Evolutionary conservation across 2,113 vertebrate species (phyloP), one percentile per base, ranked within the genome.

Genomic region (Parus major): DNA sequence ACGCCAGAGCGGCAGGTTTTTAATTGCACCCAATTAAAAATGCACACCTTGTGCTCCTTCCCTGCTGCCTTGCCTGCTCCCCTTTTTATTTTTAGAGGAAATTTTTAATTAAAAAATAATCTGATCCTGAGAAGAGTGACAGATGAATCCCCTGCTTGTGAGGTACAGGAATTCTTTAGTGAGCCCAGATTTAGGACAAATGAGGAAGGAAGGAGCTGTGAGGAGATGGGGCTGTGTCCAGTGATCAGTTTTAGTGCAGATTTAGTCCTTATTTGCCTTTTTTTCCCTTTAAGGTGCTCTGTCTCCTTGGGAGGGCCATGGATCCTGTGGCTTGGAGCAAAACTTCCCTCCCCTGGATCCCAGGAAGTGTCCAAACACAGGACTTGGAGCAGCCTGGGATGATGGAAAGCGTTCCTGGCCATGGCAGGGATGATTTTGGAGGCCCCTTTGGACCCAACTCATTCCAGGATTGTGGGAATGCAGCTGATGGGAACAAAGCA

Each of bases 21-120:
- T 97, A 98, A 97, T 97, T 97, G 97, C 91, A 44, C 83, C 56
- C 86, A 91, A 97, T 97, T 98, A 97, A 96, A 97, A 96, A 97
- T 96, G 95, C 95, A 95, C 75, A 79, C 89, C 95, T 90, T 79
- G 42, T 9, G 2, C 88, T 91, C 65, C 10, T 61, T 60, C 13
- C 19, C 3, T 21, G 15, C 88, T 55, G 78, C 15, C 87, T 94
- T 6, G 0, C 44, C 5, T 10, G 25, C 82, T 75, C 79, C 19
- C 82, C 78, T 64, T 72, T 39, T 72, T 63, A 68, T 69, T 90
- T 90, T 69, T 33, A 31, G 65, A 82, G 93, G 96, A 94, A 87
- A 86, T 69, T 86, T 97, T 97, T 97, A 97, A 98, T 97, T 94
- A 94, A 91, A 97, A 98, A 96, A 93, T 92, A 96, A 97, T 97